A percentile compares a stretch with the other conserved stretches of the same genome.
Evolutionary conservation across 2,113 vertebrate species (phyloP).

Genomic region (Paramormyrops kingsleyae): DNA sequence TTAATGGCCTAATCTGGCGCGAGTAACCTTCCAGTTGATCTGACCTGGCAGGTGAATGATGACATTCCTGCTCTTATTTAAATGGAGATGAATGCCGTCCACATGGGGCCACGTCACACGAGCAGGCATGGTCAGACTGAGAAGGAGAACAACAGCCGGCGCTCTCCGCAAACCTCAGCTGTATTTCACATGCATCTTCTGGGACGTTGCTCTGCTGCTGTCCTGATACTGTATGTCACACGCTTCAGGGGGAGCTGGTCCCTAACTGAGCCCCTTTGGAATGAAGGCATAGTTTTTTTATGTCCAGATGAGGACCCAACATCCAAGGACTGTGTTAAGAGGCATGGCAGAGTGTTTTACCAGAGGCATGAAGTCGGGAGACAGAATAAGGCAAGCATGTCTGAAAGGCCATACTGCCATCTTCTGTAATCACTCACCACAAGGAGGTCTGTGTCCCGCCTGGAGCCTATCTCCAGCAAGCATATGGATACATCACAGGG

Average conservation of each 20-base stretch:
- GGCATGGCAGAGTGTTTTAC: background rate
- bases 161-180: background rate
- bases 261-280: too few species aligned
- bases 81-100: slow-evolving; percentile 11
- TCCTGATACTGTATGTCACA: background rate
- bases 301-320: background rate
- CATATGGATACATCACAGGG: background rate
- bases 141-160: background rate
- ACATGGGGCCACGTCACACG: background rate
- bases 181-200: background rate
- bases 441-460: background rate
- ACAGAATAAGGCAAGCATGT: background rate
- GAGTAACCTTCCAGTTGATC: slow-evolving; percentile 5
- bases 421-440: background rate
- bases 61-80: slow-evolving; percentile 6
- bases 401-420: background rate
- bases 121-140: background rate
- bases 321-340: background rate
- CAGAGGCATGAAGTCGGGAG: background rate
- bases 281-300: background rate
- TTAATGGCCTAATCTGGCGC: slow-evolving; percentile 1
- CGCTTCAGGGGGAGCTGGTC: background rate
- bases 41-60: slow-evolving; percentile 6
- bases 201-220: background rate
- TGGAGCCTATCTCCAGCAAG: background rate